Conservation (phyloP, 2,113 vertebrate genomes). For the human region GRCh38 chr16:15822501-15823000, state of each 20-base stretch:
- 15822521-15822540: too few species aligned
- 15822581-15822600: too few species aligned
- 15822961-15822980: neutral
- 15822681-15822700: too few species aligned
- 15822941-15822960: neutral
- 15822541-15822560: too few species aligned
- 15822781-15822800: neutral
- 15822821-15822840: neutral
- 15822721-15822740: neutral
- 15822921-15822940: neutral
- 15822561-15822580: too few species aligned
- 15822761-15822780: neutral
- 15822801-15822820: neutral
- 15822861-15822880: neutral
- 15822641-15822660: too few species aligned
- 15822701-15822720: too few species aligned
- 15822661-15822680: too few species aligned
- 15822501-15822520: too few species aligned
- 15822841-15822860: conserved; percentile 18
- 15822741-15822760: neutral
- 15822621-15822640: too few species aligned
- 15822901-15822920: neutral
- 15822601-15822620: too few species aligned
- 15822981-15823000: neutral
- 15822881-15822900: too few species aligned